phyloP scores from a whole-genome alignment of 2,113 vertebrate species.

The Synchiropus splendidus region DNA sequence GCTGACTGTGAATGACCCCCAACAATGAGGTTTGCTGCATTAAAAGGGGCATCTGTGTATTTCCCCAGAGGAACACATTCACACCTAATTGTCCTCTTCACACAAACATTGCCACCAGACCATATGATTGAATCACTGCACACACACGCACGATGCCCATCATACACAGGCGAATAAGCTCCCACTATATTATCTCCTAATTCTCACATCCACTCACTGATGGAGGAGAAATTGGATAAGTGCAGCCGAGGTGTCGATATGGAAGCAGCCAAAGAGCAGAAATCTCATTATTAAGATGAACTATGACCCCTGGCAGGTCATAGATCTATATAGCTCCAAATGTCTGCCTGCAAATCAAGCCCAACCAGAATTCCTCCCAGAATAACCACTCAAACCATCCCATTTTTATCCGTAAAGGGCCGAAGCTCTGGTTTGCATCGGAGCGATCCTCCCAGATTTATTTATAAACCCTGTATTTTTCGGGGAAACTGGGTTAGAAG shows the following conservation, averaged over 20 bases:
- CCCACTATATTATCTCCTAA: conserved; percentile 16
- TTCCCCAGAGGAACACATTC: conserved; percentile 4
- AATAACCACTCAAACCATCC: conserved; percentile 1
- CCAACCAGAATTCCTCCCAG: not conserved
- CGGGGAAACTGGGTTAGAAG: conserved; percentile 5
- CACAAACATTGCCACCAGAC: conserved; percentile 3
- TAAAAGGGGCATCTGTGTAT: too few species aligned
- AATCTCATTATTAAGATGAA: conserved; percentile 36
- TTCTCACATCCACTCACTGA: conserved; percentile 19
- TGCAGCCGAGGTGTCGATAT: conserved; percentile 17
- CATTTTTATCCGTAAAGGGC: too few species aligned
- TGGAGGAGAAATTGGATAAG: conserved; percentile 30
- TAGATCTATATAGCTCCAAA: conserved; percentile 7
- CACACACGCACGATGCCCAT: conserved; percentile 1
- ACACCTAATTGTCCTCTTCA: conserved; percentile 1
- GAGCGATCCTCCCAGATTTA: not conserved
- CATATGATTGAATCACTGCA: conserved; percentile 5
- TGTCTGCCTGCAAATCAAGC: conserved; percentile 8
- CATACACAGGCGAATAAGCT: conserved; percentile 13
- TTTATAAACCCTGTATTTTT: conserved; percentile 8
- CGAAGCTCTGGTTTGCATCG: not conserved
- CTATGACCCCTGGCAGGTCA: conserved; percentile 23
- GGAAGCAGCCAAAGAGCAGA: conserved; percentile 19
- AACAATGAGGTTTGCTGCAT: too few species aligned
- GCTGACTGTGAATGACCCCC: too few species aligned